A percentile compares a stretch with the other conserved stretches of the same genome.
These are phyloP conservation scores for Drosophila birchii DNA, from an alignment of 2,888 invertebrate genomes.

Conservation along the genomic window DNA sequence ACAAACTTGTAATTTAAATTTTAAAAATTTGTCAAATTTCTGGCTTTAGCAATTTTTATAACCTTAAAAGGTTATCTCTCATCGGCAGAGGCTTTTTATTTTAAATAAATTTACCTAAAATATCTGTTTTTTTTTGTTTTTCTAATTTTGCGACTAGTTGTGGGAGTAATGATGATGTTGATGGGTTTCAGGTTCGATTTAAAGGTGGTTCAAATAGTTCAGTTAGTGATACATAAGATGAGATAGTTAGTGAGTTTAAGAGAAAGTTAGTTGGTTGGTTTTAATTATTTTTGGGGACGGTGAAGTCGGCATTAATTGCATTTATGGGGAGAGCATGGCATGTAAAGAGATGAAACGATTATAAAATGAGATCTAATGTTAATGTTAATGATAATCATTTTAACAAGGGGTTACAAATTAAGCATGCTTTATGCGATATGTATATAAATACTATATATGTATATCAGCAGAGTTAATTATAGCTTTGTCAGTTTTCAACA, in stretches of 20 bases:
- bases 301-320: conserved; percentile 71
- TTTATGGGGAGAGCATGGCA: conserved; percentile 75
- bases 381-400: background rate
- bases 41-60: background rate
- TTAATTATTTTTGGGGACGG: conserved; percentile 62
- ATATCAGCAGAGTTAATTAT: background rate
- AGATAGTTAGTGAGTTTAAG: conserved; percentile 14
- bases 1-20: background rate
- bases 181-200: conserved; percentile 7
- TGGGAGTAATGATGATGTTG: conserved; percentile 40
- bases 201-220: background rate
- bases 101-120: conserved; percentile 5
- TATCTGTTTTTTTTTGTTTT: background rate
- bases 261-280: conserved; percentile 42
- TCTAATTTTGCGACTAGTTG: conserved; percentile 65
- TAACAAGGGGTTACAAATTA: background rate
- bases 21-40: background rate
- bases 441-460: background rate
- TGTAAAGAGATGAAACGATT: conserved; percentile 80
- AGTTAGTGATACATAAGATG: background rate
- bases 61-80: background rate
- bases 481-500: no score
- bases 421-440: conserved; percentile 4
- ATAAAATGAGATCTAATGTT: conserved; percentile 54
- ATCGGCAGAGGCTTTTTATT: background rate